These are phyloP conservation scores for Mythimna impura DNA, from an alignment of 2,888 invertebrate genomes.

Conservation along the genomic window DNA sequence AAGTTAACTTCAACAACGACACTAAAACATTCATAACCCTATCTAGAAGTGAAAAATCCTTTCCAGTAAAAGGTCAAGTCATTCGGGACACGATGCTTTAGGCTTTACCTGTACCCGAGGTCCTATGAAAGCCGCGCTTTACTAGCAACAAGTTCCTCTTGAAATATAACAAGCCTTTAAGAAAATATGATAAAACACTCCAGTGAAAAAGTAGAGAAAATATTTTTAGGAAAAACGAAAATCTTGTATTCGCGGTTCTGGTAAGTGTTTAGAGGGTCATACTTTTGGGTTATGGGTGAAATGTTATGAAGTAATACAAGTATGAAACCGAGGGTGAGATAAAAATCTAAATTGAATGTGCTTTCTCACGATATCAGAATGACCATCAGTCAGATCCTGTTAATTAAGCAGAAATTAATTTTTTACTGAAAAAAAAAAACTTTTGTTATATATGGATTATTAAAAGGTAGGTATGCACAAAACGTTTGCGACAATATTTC, in stretches of 20 bases:
- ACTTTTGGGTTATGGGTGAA: conserved; percentile 7
- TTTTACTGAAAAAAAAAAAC: too few relatives aligned
- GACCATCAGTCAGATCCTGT: too few relatives aligned
- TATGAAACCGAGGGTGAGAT: neutral
- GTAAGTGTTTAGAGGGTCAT: conserved; percentile 22
- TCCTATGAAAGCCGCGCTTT: conserved; percentile 37
- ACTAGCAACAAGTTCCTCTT: conserved; percentile 47
- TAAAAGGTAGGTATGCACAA: too few relatives aligned
- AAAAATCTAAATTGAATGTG: too few relatives aligned
- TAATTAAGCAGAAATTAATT: too few relatives aligned
- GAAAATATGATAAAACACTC: conserved; percentile 51
- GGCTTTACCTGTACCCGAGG: conserved; percentile 40
- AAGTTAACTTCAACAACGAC: neutral
- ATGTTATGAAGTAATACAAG: neutral
- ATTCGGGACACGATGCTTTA: conserved; percentile 43
- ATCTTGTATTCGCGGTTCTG: conserved; percentile 19
- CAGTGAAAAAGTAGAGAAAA: conserved; percentile 25
- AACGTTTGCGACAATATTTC: too few relatives aligned
- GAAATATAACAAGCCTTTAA: conserved; percentile 43
- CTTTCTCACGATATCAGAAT: too few relatives aligned
- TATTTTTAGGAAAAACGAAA: conserved; percentile 33
- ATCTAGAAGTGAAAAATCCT: conserved; percentile 44
- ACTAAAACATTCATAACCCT: conserved; percentile 33
- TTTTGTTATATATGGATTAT: too few relatives aligned
- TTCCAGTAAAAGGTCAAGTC: conserved; percentile 52